Evolutionary conservation across 2,113 vertebrate species (phyloP).

Genomic region (Ibidorhyncha struthersii): DNA sequence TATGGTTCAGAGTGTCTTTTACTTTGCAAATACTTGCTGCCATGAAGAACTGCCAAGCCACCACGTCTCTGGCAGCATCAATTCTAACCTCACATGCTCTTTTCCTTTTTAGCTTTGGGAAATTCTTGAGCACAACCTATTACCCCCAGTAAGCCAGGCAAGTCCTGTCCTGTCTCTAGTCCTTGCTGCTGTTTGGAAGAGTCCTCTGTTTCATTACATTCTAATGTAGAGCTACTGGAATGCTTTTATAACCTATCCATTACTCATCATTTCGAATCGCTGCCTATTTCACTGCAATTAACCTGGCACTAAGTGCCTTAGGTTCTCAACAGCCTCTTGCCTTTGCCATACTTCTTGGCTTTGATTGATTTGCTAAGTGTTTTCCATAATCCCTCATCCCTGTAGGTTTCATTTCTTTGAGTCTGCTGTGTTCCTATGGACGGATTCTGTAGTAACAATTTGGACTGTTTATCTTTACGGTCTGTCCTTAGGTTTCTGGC

Average conservation of each 20-base stretch:
- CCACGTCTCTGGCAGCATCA: neutral
- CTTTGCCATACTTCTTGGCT: neutral
- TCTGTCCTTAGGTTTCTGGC: neutral
- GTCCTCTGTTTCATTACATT: neutral
- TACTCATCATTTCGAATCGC: neutral
- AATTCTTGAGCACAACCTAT: neutral
- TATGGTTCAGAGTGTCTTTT: neutral
- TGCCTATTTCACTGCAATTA: slow-evolving; percentile 10
- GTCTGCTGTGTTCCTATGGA: neutral
- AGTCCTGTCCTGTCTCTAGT: neutral
- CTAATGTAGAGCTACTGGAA: neutral
- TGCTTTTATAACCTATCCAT: neutral
- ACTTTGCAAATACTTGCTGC: neutral
- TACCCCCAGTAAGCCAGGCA: neutral
- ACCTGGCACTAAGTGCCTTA: neutral
- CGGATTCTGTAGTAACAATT: neutral
- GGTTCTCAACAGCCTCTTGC: neutral
- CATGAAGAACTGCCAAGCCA: neutral
- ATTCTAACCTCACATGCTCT: neutral
- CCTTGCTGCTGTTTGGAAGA: neutral
- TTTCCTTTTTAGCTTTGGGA: neutral
- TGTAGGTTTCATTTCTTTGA: neutral
- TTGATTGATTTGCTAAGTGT: neutral
- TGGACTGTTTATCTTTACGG: neutral
- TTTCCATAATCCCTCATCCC: neutral